Conservation (phyloP, 2,113 vertebrate species). For the Castor canadensis region DNA sequence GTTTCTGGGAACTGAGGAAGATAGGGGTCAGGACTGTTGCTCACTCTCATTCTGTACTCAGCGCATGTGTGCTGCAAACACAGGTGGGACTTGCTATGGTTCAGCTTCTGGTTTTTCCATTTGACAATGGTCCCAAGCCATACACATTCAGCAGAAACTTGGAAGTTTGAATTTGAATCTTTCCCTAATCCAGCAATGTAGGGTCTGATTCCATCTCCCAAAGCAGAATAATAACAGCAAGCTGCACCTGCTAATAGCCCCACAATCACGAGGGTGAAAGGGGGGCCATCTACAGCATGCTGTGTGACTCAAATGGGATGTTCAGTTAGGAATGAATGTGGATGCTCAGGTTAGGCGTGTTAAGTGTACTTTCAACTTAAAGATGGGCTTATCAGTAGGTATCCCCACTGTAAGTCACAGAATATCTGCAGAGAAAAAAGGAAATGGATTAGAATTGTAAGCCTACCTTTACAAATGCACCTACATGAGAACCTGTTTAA, state of each 20-base stretch:
- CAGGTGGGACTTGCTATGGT: accelerated
- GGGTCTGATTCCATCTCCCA: too few relatives aligned
- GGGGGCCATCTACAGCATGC: background rate
- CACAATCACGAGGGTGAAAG: background rate
- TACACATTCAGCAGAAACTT: background rate
- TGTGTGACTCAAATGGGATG: background rate
- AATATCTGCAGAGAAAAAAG: background rate
- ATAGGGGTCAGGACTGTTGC: background rate
- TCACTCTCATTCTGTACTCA: background rate
- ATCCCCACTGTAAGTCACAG: background rate
- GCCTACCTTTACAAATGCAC: background rate
- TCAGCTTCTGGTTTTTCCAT: background rate
- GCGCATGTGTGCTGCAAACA: too few relatives aligned
- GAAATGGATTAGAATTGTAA: background rate
- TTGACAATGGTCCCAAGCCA: background rate
- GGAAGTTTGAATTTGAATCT: background rate
- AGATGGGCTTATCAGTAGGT: background rate
- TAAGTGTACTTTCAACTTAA: background rate
- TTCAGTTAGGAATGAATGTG: too few relatives aligned
- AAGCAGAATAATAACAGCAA: accelerated
- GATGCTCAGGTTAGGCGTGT: background rate
- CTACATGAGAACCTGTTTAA: background rate
- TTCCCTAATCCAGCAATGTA: background rate
- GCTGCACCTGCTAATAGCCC: background rate
- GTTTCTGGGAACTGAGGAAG: background rate